A percentile compares a stretch with the other conserved stretches of the same genome.
These are phyloP conservation scores for Meloe dianella DNA, from an alignment of 2,888 invertebrate genomes.

Conservation along the genomic window DNA sequence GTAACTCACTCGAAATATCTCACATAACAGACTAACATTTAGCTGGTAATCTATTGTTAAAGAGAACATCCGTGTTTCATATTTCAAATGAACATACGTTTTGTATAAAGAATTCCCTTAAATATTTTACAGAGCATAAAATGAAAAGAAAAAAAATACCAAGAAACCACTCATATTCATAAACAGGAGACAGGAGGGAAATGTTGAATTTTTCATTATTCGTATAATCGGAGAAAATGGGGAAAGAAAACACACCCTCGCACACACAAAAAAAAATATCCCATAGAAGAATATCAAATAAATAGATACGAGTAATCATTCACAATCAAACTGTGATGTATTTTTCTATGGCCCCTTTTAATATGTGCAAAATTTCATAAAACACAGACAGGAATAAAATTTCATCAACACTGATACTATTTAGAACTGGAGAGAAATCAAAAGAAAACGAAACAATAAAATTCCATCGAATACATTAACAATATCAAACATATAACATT, in stretches of 20 bases:
- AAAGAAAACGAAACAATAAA: background rate
- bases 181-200: background rate
- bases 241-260: background rate
- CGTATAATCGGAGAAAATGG: too few relatives aligned
- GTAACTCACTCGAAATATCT: background rate
- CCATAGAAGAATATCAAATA: too few relatives aligned
- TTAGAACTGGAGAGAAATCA: background rate
- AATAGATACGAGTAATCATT: too few relatives aligned
- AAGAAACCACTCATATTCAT: background rate
- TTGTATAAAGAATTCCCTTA: slow-evolving; percentile 2
- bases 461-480: background rate
- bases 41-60: slow-evolving; percentile 18
- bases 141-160: background rate
- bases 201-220: slow-evolving; percentile 9
- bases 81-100: slow-evolving; percentile 9
- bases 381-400: too few relatives aligned
- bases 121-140: slow-evolving; percentile 11
- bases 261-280: too few relatives aligned
- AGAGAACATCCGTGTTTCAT: slow-evolving; percentile 9
- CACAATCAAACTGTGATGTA: too few relatives aligned
- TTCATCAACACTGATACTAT: too few relatives aligned
- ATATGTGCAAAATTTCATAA: too few relatives aligned
- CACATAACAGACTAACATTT: slow-evolving; percentile 14
- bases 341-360: too few relatives aligned
- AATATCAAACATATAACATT: background rate